These are phyloP conservation scores for Syritta pipiens DNA, from an alignment of 2,888 invertebrate genomes.

Conservation along the genomic window DNA sequence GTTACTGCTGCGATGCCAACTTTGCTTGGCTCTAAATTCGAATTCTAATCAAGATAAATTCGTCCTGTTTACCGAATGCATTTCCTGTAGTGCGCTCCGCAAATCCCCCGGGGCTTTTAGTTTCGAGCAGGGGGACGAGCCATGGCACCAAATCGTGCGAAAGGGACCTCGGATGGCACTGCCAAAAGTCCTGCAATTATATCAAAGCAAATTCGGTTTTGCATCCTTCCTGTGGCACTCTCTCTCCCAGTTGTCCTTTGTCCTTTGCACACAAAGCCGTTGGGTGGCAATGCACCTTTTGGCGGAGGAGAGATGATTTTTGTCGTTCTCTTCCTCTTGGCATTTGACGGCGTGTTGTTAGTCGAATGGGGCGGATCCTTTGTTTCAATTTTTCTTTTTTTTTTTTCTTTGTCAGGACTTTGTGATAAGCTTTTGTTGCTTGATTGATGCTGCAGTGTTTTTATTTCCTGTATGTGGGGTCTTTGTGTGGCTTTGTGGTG, in stretches of 20 bases:
- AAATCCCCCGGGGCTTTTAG: neutral
- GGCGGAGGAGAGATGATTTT: too few species aligned
- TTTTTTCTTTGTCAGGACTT: too few species aligned
- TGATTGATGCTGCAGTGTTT: slow-evolving; percentile 16
- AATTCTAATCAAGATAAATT: slow-evolving; percentile 56
- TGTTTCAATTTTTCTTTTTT: too few species aligned
- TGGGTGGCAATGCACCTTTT: slow-evolving; percentile 4
- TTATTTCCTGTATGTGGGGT: neutral
- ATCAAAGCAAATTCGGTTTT: slow-evolving; percentile 16
- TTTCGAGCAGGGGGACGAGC: slow-evolving; percentile 8
- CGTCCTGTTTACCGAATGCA: slow-evolving; percentile 28
- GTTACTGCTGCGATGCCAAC: slow-evolving; percentile 20
- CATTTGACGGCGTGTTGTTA: too few species aligned
- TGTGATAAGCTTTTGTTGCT: neutral
- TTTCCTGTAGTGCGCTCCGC: slow-evolving; percentile 1
- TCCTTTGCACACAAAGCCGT: neutral
- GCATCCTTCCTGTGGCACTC: neutral
- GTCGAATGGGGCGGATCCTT: neutral
- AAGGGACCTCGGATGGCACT: neutral
- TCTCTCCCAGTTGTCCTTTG: neutral
- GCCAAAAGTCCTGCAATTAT: slow-evolving; percentile 39
- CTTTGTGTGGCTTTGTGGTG: neutral
- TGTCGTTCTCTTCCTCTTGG: too few species aligned
- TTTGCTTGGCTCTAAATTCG: slow-evolving; percentile 24
- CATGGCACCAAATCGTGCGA: slow-evolving; percentile 34